Conservation (phyloP, 2,797 vertebrate species). For the Scomberomorus guttatus region DNA sequence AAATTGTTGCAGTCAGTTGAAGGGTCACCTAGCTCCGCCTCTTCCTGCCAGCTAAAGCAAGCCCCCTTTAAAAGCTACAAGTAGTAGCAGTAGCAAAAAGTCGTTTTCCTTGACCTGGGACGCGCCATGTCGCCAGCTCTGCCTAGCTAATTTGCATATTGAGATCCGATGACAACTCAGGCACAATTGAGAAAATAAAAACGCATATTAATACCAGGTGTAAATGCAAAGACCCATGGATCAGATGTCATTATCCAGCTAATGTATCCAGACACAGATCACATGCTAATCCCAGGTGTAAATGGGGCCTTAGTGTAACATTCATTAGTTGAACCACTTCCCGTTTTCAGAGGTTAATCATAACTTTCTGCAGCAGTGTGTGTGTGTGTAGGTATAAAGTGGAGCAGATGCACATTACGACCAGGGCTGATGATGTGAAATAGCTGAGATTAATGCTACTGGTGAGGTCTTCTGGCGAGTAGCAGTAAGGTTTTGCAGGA, state of each 20-base stretch:
- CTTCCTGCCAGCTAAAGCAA: neutral
- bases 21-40: neutral
- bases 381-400: slow-evolving; percentile 21
- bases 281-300: too few relatives aligned
- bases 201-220: too few relatives aligned
- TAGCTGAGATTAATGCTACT: slow-evolving; percentile 46
- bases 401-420: slow-evolving; percentile 12
- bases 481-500: slow-evolving; percentile 47
- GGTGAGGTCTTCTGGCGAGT: slow-evolving; percentile 37
- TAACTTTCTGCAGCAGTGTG: slow-evolving; percentile 23
- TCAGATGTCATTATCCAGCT: too few relatives aligned
- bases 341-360: slow-evolving; percentile 14
- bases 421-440: slow-evolving; percentile 41
- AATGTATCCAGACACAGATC: too few relatives aligned
- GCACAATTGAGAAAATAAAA: too few relatives aligned
- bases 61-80: too few relatives aligned
- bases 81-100: too few relatives aligned
- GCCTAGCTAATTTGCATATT: too few relatives aligned
- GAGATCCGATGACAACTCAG: too few relatives aligned
- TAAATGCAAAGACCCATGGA: too few relatives aligned
- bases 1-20: neutral
- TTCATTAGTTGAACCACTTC: slow-evolving; percentile 5
- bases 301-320: neutral
- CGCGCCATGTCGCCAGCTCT: too few relatives aligned
- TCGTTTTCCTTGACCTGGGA: too few relatives aligned